These are phyloP conservation scores for Boloria selene DNA, from an alignment of 2,888 invertebrate genomes.

Conservation along the genomic window DNA sequence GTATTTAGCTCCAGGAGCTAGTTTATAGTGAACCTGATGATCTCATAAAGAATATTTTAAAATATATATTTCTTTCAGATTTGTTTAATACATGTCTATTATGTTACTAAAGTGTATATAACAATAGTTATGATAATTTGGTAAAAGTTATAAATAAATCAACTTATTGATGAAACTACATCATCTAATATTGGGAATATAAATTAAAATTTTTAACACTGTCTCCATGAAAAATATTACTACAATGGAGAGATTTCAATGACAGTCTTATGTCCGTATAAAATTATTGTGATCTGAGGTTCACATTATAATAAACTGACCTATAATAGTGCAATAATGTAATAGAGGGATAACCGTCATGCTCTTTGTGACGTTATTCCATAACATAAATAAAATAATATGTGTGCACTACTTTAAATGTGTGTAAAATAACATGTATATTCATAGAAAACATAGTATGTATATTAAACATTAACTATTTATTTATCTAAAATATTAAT, in stretches of 20 bases:
- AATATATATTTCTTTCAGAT: constrained; percentile 10
- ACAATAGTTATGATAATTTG: background rate
- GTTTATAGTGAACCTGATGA: constrained; percentile 58
- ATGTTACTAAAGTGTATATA: too few species aligned
- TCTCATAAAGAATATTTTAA: constrained; percentile 54
- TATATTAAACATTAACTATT: constrained; percentile 59
- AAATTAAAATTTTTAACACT: constrained; percentile 6
- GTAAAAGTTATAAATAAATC: background rate
- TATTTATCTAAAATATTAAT: constrained; percentile 68
- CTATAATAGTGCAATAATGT: constrained; percentile 48
- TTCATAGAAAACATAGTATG: constrained; percentile 61
- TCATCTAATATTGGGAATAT: background rate
- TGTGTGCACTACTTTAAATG: constrained; percentile 47
- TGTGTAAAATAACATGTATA: constrained; percentile 62
- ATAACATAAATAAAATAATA: constrained; percentile 7
- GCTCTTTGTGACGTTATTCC: constrained; percentile 25
- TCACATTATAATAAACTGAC: constrained; percentile 4
- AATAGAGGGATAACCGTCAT: constrained; percentile 25
- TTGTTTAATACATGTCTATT: background rate
- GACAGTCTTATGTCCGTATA: background rate
- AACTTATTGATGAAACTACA: background rate
- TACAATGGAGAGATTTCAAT: background rate
- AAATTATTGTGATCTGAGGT: constrained; percentile 14
- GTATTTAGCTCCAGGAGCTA: constrained; percentile 59
- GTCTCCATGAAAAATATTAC: background rate